A percentile compares a stretch with the other conserved stretches of the same genome.
Conservation (phyloP, 2,113 vertebrate species). For the Nerophis ophidion region DNA sequence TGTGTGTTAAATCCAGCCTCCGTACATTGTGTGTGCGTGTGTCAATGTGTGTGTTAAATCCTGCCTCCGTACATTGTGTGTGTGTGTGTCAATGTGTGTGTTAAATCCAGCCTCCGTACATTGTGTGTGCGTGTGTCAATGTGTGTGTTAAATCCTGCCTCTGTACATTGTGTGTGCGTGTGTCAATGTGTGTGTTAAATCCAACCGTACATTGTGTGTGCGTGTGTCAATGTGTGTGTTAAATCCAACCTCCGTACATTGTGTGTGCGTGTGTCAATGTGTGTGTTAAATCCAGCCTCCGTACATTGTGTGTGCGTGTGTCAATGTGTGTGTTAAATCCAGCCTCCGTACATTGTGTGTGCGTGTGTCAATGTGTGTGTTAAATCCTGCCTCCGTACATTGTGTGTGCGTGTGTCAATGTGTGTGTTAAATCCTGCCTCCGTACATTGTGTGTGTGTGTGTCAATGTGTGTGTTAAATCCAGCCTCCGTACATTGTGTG, state of each 20-base stretch:
- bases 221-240: background rate
- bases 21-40: background rate
- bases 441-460: no score
- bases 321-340: background rate
- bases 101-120: no score
- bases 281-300: slow-evolving; percentile 31
- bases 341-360: no score
- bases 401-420: background rate
- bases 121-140: background rate
- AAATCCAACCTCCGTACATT: no score
- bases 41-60: slow-evolving; percentile 1
- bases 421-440: no score
- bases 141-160: no score
- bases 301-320: background rate
- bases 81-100: slow-evolving; percentile 7
- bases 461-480: slow-evolving; percentile 20
- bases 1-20: slow-evolving; percentile 28
- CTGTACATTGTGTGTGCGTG: no score
- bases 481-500: no score
- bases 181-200: slow-evolving; percentile 19
- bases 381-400: no score
- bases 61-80: no score
- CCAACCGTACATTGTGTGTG: background rate
- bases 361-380: slow-evolving; percentile 13
- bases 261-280: background rate